Percentiles rank a stretch among this genome's conserved stretches.
phyloP scores from a whole-genome alignment of 2,113 vertebrate species.

The Paracanthobrama guichenoti region DNA sequence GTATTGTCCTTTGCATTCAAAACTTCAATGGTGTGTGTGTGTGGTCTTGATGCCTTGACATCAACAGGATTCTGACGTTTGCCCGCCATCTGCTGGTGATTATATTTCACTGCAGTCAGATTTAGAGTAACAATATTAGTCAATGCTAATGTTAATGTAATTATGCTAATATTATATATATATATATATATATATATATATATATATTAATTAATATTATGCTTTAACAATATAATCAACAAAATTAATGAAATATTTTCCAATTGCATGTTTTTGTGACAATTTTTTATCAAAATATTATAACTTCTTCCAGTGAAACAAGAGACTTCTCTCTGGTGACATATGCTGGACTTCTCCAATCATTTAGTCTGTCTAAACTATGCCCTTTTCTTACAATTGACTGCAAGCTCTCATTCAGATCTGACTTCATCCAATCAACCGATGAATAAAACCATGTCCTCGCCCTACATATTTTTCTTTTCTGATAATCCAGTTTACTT shows the following conservation, averaged over 20 bases:
- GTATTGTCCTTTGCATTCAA: background rate
- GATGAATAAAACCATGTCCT: background rate
- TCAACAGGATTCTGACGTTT: background rate
- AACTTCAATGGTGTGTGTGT: background rate
- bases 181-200: no score
- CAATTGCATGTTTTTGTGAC: background rate
- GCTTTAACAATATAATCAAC: no score
- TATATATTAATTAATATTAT: no score
- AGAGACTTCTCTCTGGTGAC: no score
- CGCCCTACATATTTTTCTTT: background rate
- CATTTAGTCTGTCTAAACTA: background rate
- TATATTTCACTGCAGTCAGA: background rate
- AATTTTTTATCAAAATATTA: background rate
- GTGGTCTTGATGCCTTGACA: background rate
- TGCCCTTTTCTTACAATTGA: background rate
- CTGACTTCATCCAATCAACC: background rate
- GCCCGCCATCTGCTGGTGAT: constrained; percentile 23
- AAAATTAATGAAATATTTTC: background rate
- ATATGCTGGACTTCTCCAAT: background rate
- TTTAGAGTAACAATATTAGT: background rate
- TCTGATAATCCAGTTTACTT: background rate
- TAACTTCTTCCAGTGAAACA: background rate
- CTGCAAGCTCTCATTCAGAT: background rate
- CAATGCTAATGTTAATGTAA: no score
- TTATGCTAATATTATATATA: no score